Conservation (phyloP, 2,113 vertebrate genomes). For the Physeter macrocephalus region DNA sequence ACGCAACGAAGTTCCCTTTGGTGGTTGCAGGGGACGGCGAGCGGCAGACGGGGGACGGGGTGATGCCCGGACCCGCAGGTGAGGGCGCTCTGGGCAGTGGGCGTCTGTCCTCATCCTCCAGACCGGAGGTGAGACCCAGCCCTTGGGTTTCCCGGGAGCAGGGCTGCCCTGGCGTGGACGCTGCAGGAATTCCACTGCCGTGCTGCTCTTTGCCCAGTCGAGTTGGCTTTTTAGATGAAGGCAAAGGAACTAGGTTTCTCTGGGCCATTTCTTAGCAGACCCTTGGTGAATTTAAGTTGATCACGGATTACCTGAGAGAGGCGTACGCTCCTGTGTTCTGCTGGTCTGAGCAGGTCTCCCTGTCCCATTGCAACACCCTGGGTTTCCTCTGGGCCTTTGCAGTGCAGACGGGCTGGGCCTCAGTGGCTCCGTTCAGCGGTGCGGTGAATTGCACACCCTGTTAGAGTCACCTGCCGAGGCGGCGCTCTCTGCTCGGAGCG, state of each 20-base stretch:
- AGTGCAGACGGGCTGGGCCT: background rate
- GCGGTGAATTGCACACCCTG: rapidly evolving
- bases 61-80: background rate
- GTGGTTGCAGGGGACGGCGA: background rate
- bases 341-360: background rate
- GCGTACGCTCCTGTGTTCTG: rapidly evolving
- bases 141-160: background rate
- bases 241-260: background rate
- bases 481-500: background rate
- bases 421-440: rapidly evolving
- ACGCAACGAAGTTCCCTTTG: background rate
- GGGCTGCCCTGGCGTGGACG: rapidly evolving
- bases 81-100: background rate
- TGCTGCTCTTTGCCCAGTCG: rapidly evolving
- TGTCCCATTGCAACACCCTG: rapidly evolving
- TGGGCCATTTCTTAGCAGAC: background rate
- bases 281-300: background rate
- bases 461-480: rapidly evolving
- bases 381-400: background rate
- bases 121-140: rapidly evolving
- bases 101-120: too few species aligned
- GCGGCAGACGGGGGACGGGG: rapidly evolving
- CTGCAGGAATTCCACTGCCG: rapidly evolving
- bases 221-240: background rate
- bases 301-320: background rate